Conservation (phyloP, 2,113 vertebrate species). For the Ardeotis arabs region DNA sequence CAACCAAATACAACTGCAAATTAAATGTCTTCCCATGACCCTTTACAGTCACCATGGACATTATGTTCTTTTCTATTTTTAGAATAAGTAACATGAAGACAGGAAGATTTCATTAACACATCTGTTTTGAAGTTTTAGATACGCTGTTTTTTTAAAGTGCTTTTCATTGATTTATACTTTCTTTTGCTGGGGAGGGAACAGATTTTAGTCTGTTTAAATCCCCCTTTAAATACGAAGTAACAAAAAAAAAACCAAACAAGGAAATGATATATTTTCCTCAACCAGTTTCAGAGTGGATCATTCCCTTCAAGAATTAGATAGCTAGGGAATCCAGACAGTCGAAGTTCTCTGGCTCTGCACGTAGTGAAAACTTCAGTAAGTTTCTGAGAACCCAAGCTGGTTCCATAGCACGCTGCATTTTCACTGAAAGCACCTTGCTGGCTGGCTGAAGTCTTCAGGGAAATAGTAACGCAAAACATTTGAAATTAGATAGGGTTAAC, state of each 20-base stretch:
- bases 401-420: not conserved
- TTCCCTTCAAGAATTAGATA: not conserved
- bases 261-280: not conserved
- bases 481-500: not conserved
- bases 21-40: constrained; percentile 32
- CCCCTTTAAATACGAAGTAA: not conserved
- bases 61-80: constrained; percentile 32
- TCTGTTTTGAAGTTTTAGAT: not conserved
- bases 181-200: not conserved
- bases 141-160: not conserved
- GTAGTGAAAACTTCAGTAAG: not conserved
- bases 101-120: constrained; percentile 14
- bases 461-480: not conserved
- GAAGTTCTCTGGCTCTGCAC: not conserved
- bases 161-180: not conserved
- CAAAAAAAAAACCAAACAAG: not conserved
- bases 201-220: not conserved
- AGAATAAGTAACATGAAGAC: not conserved
- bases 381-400: not conserved
- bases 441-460: not conserved
- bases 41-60: constrained; percentile 15
- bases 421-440: not conserved
- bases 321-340: not conserved
- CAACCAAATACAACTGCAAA: constrained; percentile 5
- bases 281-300: not conserved